Base-by-base conservation (phyloP, 1,140 invertebrate species). In the Acromyrmex echinatior region DNA sequence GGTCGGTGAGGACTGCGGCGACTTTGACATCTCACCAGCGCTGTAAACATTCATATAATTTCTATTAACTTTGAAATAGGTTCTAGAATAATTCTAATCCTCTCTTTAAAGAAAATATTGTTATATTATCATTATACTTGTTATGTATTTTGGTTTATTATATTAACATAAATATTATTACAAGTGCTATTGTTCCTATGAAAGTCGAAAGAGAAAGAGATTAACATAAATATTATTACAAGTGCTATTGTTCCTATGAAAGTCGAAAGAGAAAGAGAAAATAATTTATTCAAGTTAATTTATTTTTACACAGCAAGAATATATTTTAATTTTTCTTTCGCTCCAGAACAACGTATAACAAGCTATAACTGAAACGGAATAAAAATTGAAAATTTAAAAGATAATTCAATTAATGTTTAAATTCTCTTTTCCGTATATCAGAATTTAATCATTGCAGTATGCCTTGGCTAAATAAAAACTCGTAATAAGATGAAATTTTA, bases 1-100 rank as follows among this genome's bases (percentile, higher is more conserved):
- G 10, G 53, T 70, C 16, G 76, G 35, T 1, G 82, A 82, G 0
- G 90, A 89, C 28, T 82, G 74, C 9, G 92, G 92, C 4, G 92
- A 92, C 31, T 81, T 51, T 2, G 91, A 87, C 6, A 68, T 21
- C 16, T 91, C 88, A 10, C 68, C 84, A 5, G 4, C 10, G 31
- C 56, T 73, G 70, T 14, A 18, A 74, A 51, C 25, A 74, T 25
- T 62, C 9, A 3, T 14, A 16, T 28, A n/a, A 39, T 68, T 35
- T 31, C 1, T 0, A 74, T 60, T 21, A 58, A 60, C 25, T 31
- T 58, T 14, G 9, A 58, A 45, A 45, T 21, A 21, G 21, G 21
- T 21, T 45, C 39, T 45, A 45, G 39, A 45, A 56, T 12, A 39
- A 39, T 21, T 68, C 5, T 68, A 21, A 35, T 35, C 18, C 28